Percentiles rank a stretch among this genome's conserved stretches.
These are phyloP conservation scores for Trematomus loennbergii DNA, from an alignment of 2,113 vertebrate genomes.

Conservation along the genomic window DNA sequence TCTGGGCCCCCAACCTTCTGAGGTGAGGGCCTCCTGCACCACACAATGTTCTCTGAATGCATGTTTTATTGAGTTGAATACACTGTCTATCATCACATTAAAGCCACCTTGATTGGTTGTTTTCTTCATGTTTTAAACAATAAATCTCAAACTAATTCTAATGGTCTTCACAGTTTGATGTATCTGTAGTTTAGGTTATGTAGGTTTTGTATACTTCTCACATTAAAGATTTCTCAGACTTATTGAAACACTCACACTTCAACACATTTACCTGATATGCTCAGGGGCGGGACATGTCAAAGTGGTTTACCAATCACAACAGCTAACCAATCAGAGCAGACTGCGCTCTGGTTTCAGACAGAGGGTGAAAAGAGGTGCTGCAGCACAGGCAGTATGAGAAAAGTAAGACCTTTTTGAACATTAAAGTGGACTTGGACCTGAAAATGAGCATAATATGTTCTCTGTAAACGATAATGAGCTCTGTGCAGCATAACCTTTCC, in stretches of 20 bases:
- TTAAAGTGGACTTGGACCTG: too few relatives aligned
- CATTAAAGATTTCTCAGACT: neutral
- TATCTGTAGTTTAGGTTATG: neutral
- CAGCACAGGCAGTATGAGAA: too few relatives aligned
- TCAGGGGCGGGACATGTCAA: too few relatives aligned
- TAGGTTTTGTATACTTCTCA: neutral
- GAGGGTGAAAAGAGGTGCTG: too few relatives aligned
- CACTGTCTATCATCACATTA: neutral
- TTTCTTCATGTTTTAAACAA: neutral
- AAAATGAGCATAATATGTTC: too few relatives aligned
- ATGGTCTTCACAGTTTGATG: neutral
- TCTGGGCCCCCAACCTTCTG: slow-evolving; percentile 97
- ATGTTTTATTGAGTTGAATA: neutral
- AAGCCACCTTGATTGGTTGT: neutral
- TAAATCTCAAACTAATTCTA: neutral
- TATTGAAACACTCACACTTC: too few relatives aligned
- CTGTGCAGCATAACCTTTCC: neutral
- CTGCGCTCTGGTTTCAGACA: too few relatives aligned
- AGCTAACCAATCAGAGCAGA: too few relatives aligned
- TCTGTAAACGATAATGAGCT: neutral
- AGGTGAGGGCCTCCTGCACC: slow-evolving; percentile 80
- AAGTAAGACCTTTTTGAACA: too few relatives aligned
- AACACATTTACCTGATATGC: too few relatives aligned
- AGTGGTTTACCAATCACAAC: too few relatives aligned
- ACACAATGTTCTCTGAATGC: too few relatives aligned